Evolutionary conservation across 2,797 vertebrate species (phyloP).

Genomic region (Macrochelys suwanniensis): DNA sequence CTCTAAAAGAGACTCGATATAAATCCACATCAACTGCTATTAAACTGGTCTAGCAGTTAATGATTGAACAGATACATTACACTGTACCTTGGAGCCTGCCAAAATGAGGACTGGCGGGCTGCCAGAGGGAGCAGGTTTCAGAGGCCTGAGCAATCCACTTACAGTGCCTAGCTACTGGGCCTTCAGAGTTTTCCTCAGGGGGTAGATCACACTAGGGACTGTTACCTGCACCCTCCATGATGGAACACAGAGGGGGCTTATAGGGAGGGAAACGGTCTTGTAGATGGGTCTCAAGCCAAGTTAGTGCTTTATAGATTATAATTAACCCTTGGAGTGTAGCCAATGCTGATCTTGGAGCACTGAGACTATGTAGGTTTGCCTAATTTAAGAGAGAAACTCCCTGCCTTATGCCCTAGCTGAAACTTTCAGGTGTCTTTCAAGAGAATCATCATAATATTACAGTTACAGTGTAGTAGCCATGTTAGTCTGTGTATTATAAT

Average conservation of each 20-base stretch:
- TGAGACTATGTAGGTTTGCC: background rate
- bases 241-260: background rate
- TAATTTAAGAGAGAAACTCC: background rate
- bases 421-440: background rate
- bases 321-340: background rate
- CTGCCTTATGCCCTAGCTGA: background rate
- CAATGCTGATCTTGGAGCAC: background rate
- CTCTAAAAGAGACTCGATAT: background rate
- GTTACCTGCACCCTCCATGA: background rate
- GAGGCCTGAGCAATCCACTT: background rate
- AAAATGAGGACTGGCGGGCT: background rate
- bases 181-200: background rate
- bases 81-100: background rate
- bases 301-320: background rate
- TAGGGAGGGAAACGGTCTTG: background rate
- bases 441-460: background rate
- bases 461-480: too few species aligned
- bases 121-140: accelerated
- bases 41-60: background rate
- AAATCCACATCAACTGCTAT: accelerated
- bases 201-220: background rate
- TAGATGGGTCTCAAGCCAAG: background rate
- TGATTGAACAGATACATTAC: background rate
- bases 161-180: background rate
- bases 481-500: background rate